Base-by-base conservation (phyloP, 1,140 invertebrate species). In the Drosophila bifasciata region DNA sequence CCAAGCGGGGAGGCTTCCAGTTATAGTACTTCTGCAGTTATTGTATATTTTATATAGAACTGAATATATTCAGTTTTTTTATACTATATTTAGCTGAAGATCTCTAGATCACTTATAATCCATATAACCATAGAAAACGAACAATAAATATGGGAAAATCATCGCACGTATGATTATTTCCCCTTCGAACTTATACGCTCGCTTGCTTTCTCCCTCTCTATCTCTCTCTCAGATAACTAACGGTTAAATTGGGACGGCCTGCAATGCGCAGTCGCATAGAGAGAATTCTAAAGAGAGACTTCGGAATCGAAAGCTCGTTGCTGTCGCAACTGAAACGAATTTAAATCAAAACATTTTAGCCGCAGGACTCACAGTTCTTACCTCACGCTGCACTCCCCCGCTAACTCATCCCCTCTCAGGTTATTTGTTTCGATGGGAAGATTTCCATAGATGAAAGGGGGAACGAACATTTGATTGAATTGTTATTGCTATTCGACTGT, bases 391-490 rank as follows among this genome's bases (percentile, higher is more conserved):
- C 19, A 21, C 1, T 0, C 28, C 44, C 9, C 39, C n/a, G n/a
- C n/a, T n/a, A 16, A 6, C 7, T 7, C 2, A 8, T 9, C 23
- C 3, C 13, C 21, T 3, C 0, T 46, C 11, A 4, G 11, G 63
- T 67, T 79, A 61, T 64, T 83, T 70, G 74, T 62, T 78, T 62
- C 58, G 55, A 69, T 74, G 75, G 43, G 52, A 68, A 73, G 72
- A 85, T 77, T 86, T 85, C 57, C 77, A 81, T 77, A 74, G 56
- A 69, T 52, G 71, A 76, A 60, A 50, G 61, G 51, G 70, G 69
- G 56, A n/a, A n/a, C n/a, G 76, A 68, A 70, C 64, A 85, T 85
- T 85, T 86, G 81, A 85, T 89, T 89, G 79, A 86, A 89, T 79
- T 89, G 79, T 83, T 89, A 89, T 84, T 79, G 79, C 80, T 89